These are phyloP conservation scores for Falco cherrug DNA, from an alignment of 2,797 vertebrate genomes.

Conservation along the genomic window DNA sequence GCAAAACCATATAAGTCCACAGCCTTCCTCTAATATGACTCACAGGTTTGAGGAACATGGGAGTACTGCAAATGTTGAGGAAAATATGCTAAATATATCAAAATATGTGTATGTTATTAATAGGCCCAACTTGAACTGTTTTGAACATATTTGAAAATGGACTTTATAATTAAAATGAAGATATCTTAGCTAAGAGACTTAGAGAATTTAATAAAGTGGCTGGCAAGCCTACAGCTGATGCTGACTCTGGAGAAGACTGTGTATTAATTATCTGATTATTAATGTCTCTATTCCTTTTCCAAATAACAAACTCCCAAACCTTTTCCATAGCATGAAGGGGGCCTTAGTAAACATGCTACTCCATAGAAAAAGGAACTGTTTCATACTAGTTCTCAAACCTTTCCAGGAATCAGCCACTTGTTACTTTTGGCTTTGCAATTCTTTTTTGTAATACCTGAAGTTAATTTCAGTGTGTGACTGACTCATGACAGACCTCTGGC, in stretches of 20 bases:
- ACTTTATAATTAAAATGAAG: background rate
- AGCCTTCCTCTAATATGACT: background rate
- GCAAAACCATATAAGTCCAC: background rate
- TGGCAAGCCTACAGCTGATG: background rate
- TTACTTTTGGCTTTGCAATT: conserved; percentile 37
- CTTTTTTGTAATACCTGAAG: conserved; percentile 22
- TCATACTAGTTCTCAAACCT: background rate
- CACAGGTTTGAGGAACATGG: background rate
- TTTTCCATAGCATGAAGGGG: background rate
- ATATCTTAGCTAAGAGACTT: background rate
- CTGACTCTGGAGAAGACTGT: background rate
- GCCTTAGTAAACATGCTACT: background rate
- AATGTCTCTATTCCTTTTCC: background rate
- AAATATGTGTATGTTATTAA: background rate
- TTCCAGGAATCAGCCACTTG: background rate
- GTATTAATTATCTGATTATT: conserved; percentile 4
- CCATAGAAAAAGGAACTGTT: background rate
- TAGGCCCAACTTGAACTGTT: background rate
- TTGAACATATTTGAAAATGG: background rate
- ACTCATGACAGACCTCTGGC: background rate
- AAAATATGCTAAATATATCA: background rate
- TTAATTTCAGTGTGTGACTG: conserved; percentile 33
- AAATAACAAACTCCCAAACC: background rate
- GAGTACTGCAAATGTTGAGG: background rate
- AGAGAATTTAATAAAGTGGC: conserved; percentile 30